These are phyloP conservation scores for Vanacampus margaritifer DNA, from an alignment of 2,113 vertebrate genomes.

Conservation along the genomic window DNA sequence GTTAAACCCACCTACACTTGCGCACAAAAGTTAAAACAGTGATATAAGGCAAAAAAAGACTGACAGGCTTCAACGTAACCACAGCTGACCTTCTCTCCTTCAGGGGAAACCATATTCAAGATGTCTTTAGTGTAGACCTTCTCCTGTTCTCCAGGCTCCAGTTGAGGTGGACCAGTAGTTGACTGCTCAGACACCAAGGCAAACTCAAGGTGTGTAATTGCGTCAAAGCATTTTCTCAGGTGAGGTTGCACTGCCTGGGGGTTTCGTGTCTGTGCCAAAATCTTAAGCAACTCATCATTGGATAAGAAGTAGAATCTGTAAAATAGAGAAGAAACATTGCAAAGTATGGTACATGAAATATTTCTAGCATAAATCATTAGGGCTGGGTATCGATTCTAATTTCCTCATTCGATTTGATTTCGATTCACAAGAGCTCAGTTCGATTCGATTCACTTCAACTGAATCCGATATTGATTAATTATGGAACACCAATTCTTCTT, in stretches of 20 bases:
- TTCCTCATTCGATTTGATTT: no score
- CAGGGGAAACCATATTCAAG: slow-evolving; percentile 81
- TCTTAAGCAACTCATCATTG: slow-evolving; percentile 83
- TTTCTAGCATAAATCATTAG: neutral
- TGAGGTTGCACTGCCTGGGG: slow-evolving; percentile 84
- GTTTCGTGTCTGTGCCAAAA: slow-evolving; percentile 83
- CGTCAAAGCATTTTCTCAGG: slow-evolving; percentile 84
- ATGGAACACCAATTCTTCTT: no score
- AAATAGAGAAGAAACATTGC: slow-evolving; percentile 2
- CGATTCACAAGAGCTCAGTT: no score
- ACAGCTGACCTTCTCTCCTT: slow-evolving; percentile 77
- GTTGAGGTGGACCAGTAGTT: slow-evolving; percentile 18
- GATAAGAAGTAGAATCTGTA: slow-evolving; percentile 85
- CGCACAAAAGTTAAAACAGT: neutral
- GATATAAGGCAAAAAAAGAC: neutral
- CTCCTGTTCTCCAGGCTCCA: slow-evolving; percentile 61
- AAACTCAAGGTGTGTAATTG: slow-evolving; percentile 78
- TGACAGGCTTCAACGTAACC: neutral
- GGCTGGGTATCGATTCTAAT: no score
- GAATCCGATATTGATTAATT: no score
- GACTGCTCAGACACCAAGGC: slow-evolving; percentile 53
- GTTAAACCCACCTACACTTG: slow-evolving; percentile 71
- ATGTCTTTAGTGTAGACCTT: slow-evolving; percentile 77
- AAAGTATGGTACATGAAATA: neutral
- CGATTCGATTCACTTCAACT: no score